Conservation (phyloP, 2,888 invertebrate genomes). For the Prionchulus punctatus region DNA sequence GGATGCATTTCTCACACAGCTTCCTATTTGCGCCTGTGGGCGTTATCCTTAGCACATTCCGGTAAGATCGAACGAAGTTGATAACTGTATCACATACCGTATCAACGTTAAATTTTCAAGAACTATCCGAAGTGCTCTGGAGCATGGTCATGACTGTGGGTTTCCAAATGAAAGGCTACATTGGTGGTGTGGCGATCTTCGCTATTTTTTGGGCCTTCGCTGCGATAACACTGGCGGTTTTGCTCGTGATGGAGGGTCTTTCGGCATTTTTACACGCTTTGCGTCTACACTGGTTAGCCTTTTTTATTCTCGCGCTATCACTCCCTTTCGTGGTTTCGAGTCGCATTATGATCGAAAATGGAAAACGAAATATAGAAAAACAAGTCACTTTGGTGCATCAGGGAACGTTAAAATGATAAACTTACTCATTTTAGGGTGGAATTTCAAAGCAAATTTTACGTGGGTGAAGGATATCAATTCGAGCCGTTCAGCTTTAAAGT, state of each 20-base stretch:
- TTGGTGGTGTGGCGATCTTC: slow-evolving; percentile 49
- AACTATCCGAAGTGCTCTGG: slow-evolving; percentile 74
- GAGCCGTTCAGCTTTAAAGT: slow-evolving; percentile 86
- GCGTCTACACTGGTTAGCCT: slow-evolving; percentile 30
- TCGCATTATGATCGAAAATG: too few species aligned
- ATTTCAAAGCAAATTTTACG: slow-evolving; percentile 95
- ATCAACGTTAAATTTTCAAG: slow-evolving; percentile 28
- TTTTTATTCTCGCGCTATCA: background rate
- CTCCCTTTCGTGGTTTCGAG: slow-evolving; percentile 13
- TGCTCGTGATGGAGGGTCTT: slow-evolving; percentile 33
- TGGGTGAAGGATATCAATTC: slow-evolving; percentile 74
- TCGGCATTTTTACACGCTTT: slow-evolving; percentile 33
- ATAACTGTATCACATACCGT: background rate
- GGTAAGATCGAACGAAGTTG: slow-evolving; percentile 57
- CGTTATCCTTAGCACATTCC: slow-evolving; percentile 90
- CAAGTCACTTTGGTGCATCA: too few species aligned
- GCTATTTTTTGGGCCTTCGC: slow-evolving; percentile 28
- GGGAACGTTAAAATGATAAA: too few species aligned
- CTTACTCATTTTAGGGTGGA: too few species aligned
- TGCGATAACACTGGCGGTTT: slow-evolving; percentile 27
- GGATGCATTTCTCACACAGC: slow-evolving; percentile 98
- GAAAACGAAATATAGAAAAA: too few species aligned
- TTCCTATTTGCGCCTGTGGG: slow-evolving; percentile 95
- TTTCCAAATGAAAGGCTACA: slow-evolving; percentile 55
- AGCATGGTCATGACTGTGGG: slow-evolving; percentile 59